Evolutionary conservation across 2,888 invertebrate species (phyloP), one percentile per base, ranked within the genome.

Genomic region (Noctua pronuba): DNA sequence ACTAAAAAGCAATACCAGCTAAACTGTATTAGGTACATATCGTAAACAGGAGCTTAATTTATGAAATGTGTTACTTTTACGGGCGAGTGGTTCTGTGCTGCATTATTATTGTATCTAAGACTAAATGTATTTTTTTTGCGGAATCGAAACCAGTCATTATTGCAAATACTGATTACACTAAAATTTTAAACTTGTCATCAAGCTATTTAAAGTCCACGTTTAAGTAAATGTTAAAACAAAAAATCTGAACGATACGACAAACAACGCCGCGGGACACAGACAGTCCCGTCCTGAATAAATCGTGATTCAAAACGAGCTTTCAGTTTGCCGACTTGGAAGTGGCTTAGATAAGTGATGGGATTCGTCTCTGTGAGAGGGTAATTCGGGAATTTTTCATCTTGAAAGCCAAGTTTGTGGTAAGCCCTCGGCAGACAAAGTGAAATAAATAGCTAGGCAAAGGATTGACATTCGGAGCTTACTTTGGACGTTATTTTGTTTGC

Each of bases 291-390:
- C 75, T 82, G 70, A 70, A 83, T 85, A 82, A 88, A 76, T 77
- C 78, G 75, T 78, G 73, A 88, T 85, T 88, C 87, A 83, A 86
- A 84, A 81, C 76, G 83, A 68, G 77, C 79, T 79, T 85, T 81
- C 84, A 80, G 80, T 80, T 84, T 71, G 86, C 69, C 74, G 79
- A 82, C 79, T 79, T 79, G 75, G 87, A 82, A 87, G 80, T 82
- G 80, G 83, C 83, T 82, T 72, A 80, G 81, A 83, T 88, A 88
- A 87, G 77, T 85, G 84, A 84, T 76, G 77, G 86, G 75, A 58
- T 77, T 85, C 62, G 80, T 76, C 80, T 84, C 70, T 75, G 75
- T 80, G 76, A 79, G 67, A 76, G 76, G 77, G 84, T 85, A 80
- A 85, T 83, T 83, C 84, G 65, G 71, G 62, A 79, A 75, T 79